phyloP scores from a whole-genome alignment of 2,888 invertebrate genomes.

The Chloroclysta siterata region DNA sequence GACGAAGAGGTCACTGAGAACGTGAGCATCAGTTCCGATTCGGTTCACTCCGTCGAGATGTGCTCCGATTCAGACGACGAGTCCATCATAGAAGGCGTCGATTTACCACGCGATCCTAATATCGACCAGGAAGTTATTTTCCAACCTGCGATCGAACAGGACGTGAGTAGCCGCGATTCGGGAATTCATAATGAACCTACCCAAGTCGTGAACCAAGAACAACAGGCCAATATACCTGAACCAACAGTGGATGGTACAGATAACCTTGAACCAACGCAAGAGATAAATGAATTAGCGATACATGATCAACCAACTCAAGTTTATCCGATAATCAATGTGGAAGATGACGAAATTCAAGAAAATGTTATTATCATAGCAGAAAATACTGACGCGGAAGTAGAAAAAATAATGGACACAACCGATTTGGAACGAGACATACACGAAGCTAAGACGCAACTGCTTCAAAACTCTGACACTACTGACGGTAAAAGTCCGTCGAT shows the following conservation, averaged over 20 bases:
- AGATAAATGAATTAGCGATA: constrained; percentile 15
- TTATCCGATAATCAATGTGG: background rate
- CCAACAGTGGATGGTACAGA: background rate
- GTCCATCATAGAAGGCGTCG: constrained; percentile 49
- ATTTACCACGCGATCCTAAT: constrained; percentile 5
- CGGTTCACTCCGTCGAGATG: constrained; percentile 58
- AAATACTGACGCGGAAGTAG: constrained; percentile 18
- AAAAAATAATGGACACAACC: constrained; percentile 16
- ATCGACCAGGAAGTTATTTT: constrained; percentile 2
- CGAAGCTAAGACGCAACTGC: constrained; percentile 63
- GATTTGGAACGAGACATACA: constrained; percentile 42
- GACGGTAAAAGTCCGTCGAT: constrained; percentile 62
- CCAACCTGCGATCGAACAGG: background rate
- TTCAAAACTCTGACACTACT: constrained; percentile 50
- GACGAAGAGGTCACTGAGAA: constrained; percentile 53
- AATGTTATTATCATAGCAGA: constrained; percentile 1
- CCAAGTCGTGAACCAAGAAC: background rate
- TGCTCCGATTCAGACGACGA: constrained; percentile 50
- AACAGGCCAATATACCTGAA: too few relatives aligned
- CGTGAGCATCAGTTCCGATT: constrained; percentile 71
- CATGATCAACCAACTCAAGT: constrained; percentile 23
- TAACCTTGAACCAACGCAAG: constrained; percentile 4
- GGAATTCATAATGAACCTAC: constrained; percentile 12
- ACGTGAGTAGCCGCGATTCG: constrained; percentile 2
- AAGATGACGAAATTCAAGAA: background rate